These are phyloP conservation scores for Spialia ferax DNA, from an alignment of 2,888 invertebrate species.

Conservation along the genomic window DNA sequence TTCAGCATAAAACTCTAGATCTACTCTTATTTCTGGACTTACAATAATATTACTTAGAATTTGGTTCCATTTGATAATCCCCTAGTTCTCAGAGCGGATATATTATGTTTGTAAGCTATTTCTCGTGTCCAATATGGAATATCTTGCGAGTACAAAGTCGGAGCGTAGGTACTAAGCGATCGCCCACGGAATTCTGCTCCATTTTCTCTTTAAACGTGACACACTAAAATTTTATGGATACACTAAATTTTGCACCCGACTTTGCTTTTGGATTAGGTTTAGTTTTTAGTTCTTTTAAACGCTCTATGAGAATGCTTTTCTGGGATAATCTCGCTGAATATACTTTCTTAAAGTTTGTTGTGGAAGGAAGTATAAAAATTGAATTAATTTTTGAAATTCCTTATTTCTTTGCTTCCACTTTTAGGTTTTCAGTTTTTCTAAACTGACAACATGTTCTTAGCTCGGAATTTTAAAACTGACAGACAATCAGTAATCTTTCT, in stretches of 20 bases:
- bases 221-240: slow-evolving; percentile 38
- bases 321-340: slow-evolving; percentile 15
- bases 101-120: slow-evolving; percentile 33
- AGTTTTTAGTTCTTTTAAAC: slow-evolving; percentile 36
- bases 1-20: neutral
- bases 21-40: neutral
- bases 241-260: slow-evolving; percentile 37
- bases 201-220: slow-evolving; percentile 39
- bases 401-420: no score
- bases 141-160: slow-evolving; percentile 35
- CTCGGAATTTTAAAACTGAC: neutral
- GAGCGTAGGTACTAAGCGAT: slow-evolving; percentile 30
- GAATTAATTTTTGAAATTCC: no score
- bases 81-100: neutral
- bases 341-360: neutral
- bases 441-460: neutral
- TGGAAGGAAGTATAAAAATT: neutral
- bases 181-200: slow-evolving; percentile 35
- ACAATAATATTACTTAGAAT: slow-evolving; percentile 14
- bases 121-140: slow-evolving; percentile 37
- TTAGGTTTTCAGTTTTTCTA: neutral
- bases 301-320: slow-evolving; percentile 7
- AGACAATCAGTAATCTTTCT: neutral
- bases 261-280: slow-evolving; percentile 37
- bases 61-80: slow-evolving; percentile 34